Conservation (phyloP, 2,113 vertebrate genomes). For the Nyctibius bracteatus region DNA sequence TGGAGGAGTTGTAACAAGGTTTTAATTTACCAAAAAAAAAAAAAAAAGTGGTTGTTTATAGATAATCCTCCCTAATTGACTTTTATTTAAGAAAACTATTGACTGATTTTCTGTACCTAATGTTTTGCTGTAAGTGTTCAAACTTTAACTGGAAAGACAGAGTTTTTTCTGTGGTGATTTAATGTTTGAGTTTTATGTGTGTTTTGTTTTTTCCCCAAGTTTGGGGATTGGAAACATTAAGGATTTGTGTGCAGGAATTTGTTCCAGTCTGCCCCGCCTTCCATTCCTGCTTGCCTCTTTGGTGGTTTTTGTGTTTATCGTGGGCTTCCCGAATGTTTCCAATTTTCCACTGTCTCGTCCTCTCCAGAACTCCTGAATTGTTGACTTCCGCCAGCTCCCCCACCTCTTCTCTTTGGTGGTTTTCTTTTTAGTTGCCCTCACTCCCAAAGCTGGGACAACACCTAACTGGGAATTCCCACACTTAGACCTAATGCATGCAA, state of each 20-base stretch:
- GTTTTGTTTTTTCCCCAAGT: not conserved
- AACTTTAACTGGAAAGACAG: not conserved
- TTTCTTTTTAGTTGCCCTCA: not conserved
- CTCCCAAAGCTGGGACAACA: not conserved
- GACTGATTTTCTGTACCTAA: not conserved
- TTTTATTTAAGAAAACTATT: not conserved
- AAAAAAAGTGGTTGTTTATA: not conserved
- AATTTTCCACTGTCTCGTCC: not conserved
- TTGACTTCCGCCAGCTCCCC: rapidly evolving
- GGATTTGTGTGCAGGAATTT: not conserved
- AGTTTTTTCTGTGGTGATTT: not conserved
- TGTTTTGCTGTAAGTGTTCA: not conserved
- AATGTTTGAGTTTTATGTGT: not conserved
- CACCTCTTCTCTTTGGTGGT: not conserved
- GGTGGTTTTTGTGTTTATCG: not conserved
- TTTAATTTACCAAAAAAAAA: not conserved
- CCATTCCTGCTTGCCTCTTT: not conserved
- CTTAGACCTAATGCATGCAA: not conserved
- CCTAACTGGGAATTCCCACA: not conserved
- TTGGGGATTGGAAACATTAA: not conserved
- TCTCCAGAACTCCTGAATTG: not conserved
- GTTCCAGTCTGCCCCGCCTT: not conserved
- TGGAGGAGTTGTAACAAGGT: not conserved
- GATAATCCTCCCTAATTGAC: not conserved
- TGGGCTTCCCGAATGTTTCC: not conserved